These are phyloP conservation scores for Pseudolaguvia tuberculata DNA, from an alignment of 2,113 vertebrate genomes.

Conservation along the genomic window DNA sequence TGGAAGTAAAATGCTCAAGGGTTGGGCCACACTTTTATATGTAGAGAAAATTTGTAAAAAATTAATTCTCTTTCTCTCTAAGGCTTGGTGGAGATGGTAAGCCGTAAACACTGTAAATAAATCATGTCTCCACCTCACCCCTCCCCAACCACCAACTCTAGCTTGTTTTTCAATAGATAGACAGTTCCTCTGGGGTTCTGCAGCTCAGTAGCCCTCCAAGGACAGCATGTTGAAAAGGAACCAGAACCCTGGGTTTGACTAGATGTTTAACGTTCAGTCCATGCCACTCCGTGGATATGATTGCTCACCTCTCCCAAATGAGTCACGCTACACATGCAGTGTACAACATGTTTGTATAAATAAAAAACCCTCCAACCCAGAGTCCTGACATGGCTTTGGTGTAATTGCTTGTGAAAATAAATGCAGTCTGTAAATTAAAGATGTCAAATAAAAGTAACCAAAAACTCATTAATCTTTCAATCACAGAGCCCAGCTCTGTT, in stretches of 20 bases:
- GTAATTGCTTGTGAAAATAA: background rate
- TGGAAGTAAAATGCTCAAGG: conserved; percentile 54
- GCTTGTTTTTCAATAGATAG: conserved; percentile 58
- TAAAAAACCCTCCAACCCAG: conserved; percentile 29
- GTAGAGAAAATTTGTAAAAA: conserved; percentile 57
- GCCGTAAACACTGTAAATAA: conserved; percentile 76
- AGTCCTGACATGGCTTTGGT: background rate
- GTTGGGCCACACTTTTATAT: conserved; percentile 49
- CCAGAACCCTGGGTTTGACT: conserved; percentile 63
- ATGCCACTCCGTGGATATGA: conserved; percentile 66
- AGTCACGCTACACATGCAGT: conserved; percentile 41
- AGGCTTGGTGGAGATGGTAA: conserved; percentile 57
- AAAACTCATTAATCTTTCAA: background rate
- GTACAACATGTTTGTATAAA: conserved; percentile 7
- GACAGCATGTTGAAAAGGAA: conserved; percentile 65
- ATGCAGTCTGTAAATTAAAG: background rate
- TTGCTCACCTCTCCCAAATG: conserved; percentile 58
- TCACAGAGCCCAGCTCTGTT: background rate
- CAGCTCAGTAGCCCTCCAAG: conserved; percentile 61
- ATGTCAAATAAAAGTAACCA: conserved; percentile 9
- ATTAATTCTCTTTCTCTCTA: conserved; percentile 54
- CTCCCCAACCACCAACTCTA: conserved; percentile 19
- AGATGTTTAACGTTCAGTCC: conserved; percentile 69
- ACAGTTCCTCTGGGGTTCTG: conserved; percentile 51
- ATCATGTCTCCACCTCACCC: conserved; percentile 54